These are phyloP conservation scores for Alouatta palliata DNA, from an alignment of 2,113 vertebrate species.

Conservation along the genomic window DNA sequence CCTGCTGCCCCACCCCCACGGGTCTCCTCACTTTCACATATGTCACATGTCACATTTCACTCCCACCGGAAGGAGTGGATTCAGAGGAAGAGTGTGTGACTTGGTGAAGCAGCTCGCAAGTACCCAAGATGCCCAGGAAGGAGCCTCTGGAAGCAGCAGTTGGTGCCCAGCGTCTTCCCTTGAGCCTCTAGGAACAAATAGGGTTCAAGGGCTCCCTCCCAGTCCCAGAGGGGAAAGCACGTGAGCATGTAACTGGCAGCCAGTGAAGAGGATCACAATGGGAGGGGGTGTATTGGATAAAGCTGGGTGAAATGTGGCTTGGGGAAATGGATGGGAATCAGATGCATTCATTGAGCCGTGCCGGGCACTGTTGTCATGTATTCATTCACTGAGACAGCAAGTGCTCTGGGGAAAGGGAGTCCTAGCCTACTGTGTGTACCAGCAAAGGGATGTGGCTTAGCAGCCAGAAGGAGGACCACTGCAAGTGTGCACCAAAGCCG, in stretches of 20 bases:
- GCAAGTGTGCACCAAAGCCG: background rate
- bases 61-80: fast-evolving
- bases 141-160: background rate
- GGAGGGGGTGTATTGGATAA: background rate
- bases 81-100: background rate
- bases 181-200: background rate
- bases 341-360: background rate
- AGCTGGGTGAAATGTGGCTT: background rate
- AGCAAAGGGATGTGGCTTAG: background rate
- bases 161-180: background rate
- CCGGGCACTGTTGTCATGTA: fast-evolving
- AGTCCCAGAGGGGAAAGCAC: background rate
- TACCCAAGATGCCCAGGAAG: background rate
- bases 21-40: background rate
- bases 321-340: background rate
- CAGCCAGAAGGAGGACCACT: background rate
- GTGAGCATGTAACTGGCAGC: background rate
- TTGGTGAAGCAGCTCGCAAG: background rate
- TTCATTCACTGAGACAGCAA: background rate
- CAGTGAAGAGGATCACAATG: background rate
- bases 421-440: background rate
- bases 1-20: background rate
- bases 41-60: background rate
- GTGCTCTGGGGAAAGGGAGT: background rate
- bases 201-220: background rate